Base-by-base conservation (phyloP, 35 echinoderm and acorn worm species). In the Heliocidaris tuberculata region DNA sequence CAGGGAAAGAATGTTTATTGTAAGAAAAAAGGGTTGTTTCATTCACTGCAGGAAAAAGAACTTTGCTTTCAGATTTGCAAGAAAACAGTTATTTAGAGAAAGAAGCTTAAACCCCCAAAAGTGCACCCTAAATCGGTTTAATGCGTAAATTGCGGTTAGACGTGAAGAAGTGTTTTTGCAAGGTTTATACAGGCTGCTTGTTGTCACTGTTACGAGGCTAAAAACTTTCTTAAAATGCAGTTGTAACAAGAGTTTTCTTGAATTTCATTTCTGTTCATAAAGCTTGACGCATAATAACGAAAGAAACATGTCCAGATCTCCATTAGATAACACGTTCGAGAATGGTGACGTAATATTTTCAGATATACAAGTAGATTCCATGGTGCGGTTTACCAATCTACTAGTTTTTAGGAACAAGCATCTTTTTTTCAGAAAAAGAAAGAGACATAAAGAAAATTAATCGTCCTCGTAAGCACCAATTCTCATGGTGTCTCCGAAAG, bases 141-240 rank as follows among this genome's bases (percentile, higher is more conserved):
- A 78, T 78, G 65, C 65, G 65, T 78, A 78, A 78, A 78, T 78
- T n/a, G 65, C 65, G 65, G 65, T 78, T 24, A 78, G 65, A 78
- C 15, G 65, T 27, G 65, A 21, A 78, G 65, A 78, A 78, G 65
- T 78, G 65, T 78, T 78, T 78, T 27, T 78, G 65, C 65, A 78
- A 27, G 27, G 65, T 78, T 78, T 21, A 78, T 78, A 78, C 65
- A 78, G 24, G 21, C 7, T n/a, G 4, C 4, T 78, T 78, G 35
- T 19, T 29, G 15, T 78, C 65, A 78, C 65, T 78, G 65, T 29
- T 78, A 78, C 65, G 65, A n/a, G 65, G 21, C 27, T 78, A 24
- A 78, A 27, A 24, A n/a, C n/a, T n/a, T n/a, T n/a, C n/a, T n/a
- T n/a, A 56, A 27, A 27, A n/a, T 78, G 65, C 65, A 78, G 27